Evolutionary conservation across 2,113 vertebrate species (phyloP), one percentile per base, ranked within the genome.

Genomic region (Centropristis striata): DNA sequence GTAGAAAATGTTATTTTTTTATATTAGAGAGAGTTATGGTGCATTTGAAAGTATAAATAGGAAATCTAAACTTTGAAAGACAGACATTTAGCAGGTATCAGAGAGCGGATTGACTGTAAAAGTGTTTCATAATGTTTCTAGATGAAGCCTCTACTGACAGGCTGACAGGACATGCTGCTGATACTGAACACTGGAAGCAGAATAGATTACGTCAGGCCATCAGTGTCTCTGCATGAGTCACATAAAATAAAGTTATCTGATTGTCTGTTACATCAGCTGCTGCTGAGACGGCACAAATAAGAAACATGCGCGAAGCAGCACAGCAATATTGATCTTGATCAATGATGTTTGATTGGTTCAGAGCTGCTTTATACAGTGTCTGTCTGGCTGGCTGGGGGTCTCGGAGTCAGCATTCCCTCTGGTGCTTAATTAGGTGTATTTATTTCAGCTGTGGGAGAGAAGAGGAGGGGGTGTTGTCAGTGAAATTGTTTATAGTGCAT

Each of bases 401-500:
- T 20, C 2, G 16, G 49, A 84, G 71, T 88, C 83, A 87, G 83
- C 72, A 1, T 73, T 84, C 71, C 74, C 78, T 25, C 32, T 8
- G 42, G 68, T 71, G 23, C 81, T 72, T 82, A 88, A 90, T 91
- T 84, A 88, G 68, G 57, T 71, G 71, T 72, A 88, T 92, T 86
- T 86, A 85, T 89, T 84, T 85, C 66, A 72, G 60, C 37, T 21
- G 25, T 44, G 76, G 55, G 53, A 57, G 80, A 42, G 12, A 10
- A 25, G 10, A 6, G 49, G 14, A 23, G 47, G 14, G 12, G 58
- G 63, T 44, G 69, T 42, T 75, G 85, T 71, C 82, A 59, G 49
- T 81, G 69, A 88, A 81, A 72, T 80, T 64, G 86, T 86, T 86
- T 86, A 92, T 78, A 71, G 83, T 15, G 36, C 71, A 92, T 92